These are phyloP conservation scores for Edolisoma coerulescens DNA, from an alignment of 2,113 vertebrate species.

Conservation along the genomic window DNA sequence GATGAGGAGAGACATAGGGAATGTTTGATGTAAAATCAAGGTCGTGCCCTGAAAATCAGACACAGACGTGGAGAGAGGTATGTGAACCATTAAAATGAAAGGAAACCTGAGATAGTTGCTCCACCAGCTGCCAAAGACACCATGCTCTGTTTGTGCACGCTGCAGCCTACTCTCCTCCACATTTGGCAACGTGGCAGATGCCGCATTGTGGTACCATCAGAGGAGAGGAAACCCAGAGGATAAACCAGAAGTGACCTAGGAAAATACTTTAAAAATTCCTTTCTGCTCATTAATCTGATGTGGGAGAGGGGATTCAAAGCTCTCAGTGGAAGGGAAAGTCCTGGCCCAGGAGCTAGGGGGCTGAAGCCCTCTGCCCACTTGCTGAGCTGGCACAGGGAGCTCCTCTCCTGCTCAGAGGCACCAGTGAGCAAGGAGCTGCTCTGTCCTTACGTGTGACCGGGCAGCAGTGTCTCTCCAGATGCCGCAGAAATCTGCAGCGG, in stretches of 20 bases:
- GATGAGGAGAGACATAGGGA: conserved; percentile 36
- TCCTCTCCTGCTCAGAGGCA: not conserved
- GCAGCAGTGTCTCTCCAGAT: fast-evolving
- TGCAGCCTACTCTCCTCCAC: not conserved
- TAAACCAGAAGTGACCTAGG: not conserved
- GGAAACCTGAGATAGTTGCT: conserved; percentile 44
- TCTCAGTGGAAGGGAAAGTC: not conserved
- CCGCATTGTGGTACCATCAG: conserved; percentile 7
- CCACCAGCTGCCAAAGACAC: conserved; percentile 6
- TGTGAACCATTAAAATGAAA: conserved; percentile 61
- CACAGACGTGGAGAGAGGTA: conserved; percentile 38
- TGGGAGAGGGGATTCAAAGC: not conserved
- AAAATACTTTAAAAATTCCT: conserved; percentile 7
- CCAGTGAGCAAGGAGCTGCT: not conserved
- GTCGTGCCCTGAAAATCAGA: conserved; percentile 64
- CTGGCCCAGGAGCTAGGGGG: not conserved
- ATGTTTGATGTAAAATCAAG: conserved; percentile 62
- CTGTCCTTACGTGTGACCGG: not conserved
- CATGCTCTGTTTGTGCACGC: not conserved
- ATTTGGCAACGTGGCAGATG: not conserved
- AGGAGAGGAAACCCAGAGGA: conserved; percentile 3
- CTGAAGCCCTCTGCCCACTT: not conserved
- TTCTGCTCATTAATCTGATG: not conserved
- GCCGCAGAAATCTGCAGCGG: fast-evolving
- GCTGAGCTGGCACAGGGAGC: fast-evolving